A percentile compares a stretch with the other conserved stretches of the same genome.
These are phyloP conservation scores for Gambusia holbrooki DNA, from an alignment of 2,113 vertebrate genomes.

Conservation along the genomic window DNA sequence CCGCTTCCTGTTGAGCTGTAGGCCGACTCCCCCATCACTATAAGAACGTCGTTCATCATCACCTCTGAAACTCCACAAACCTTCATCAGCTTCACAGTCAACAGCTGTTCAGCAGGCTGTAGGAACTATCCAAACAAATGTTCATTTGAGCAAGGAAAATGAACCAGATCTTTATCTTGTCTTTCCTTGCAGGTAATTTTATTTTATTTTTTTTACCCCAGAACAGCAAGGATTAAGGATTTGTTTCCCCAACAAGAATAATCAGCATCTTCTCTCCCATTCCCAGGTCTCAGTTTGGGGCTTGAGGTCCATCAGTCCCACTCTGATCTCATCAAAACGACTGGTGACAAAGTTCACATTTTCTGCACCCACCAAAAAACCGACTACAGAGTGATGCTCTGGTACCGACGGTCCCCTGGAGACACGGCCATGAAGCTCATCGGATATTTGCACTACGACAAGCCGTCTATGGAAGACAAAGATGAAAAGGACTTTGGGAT, in stretches of 20 bases:
- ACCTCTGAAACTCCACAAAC: background rate
- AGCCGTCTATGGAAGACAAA: background rate
- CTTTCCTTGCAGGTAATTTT: background rate
- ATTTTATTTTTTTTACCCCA: background rate
- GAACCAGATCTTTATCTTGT: background rate
- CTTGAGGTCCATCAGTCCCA: slow-evolving; percentile 43
- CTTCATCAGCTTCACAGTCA: background rate
- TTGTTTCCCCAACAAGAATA: background rate
- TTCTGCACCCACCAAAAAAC: slow-evolving; percentile 46
- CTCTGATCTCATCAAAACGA: slow-evolving; percentile 11
- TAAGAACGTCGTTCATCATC: background rate
- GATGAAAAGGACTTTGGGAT: slow-evolving; percentile 34
- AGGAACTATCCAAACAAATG: background rate
- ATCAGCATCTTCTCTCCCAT: background rate
- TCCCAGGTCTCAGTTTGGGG: slow-evolving; percentile 28
- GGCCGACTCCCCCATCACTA: background rate
- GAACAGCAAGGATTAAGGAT: too few species aligned
- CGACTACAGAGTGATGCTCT: slow-evolving; percentile 47
- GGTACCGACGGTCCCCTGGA: slow-evolving; percentile 58
- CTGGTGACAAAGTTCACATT: slow-evolving; percentile 31
- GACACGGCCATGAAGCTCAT: slow-evolving; percentile 50
- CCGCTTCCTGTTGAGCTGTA: fast-evolving
- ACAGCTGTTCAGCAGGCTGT: background rate
- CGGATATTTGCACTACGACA: slow-evolving; percentile 15
- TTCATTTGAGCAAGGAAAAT: background rate